Evolutionary conservation across 2,888 invertebrate species (phyloP), one percentile per base, ranked within the genome.

Genomic region (Lithophane leautieri): DNA sequence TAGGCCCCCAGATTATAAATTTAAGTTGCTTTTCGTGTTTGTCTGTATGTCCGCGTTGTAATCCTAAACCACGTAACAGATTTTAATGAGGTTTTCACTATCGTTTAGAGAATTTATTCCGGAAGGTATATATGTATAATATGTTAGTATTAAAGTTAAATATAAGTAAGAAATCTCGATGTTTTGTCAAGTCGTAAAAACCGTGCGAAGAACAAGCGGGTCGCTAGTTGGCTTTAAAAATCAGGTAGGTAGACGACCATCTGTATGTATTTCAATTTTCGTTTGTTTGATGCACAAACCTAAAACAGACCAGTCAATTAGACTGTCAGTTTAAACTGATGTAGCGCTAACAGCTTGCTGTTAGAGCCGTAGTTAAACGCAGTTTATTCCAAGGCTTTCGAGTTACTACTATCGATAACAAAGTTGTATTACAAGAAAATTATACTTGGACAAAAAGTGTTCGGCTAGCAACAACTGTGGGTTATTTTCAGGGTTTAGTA

Each of bases 371-470:
- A 50, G 61, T 60, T 68, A 66, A 65, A 75, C 65, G 54, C 65
- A 63, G 68, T 62, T 42, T 77, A 78, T 78, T 85, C 66, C 61
- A 70, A 84, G 81, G 73, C 54, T 73, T 67, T 65, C 58, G 12
- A 42, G 54, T 16, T 70, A 67, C 70, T 47, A 67, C 70, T 78
- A 86, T 88, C 81, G 81, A 87, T 81, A 76, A 60, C 61, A 73
- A 75, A 74, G 14, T 67, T 70, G 76, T 66, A 54, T 79, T 62
- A 72, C 60, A 77, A 73, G 50, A 50, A 75, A 50, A 71, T n/a
- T 6, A 76, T 56, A 66, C 50, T 25, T 16, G 12, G 11, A 69
- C 47, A 73, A 74, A 69, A 72, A 56, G 19, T n/a, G 14, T 14
- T 34, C n/a, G 60, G 22, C 6, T 73, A 61, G 28, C 44, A 65